Conservation (phyloP, 1,140 invertebrate genomes). For the Halesus radiatus region DNA sequence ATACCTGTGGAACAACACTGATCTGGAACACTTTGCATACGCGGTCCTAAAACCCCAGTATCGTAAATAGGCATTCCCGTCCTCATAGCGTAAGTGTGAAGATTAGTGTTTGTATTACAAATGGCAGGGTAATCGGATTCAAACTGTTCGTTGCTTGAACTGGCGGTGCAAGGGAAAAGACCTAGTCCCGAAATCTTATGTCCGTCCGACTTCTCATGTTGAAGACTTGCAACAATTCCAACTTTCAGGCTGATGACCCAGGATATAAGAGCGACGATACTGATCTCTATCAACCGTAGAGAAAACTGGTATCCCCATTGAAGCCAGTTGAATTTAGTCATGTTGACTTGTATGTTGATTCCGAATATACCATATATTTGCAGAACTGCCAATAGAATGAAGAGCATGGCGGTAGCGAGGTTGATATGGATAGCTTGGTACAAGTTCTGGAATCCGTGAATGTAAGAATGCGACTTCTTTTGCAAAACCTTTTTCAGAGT, state of each 20-base stretch:
- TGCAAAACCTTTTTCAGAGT: slow-evolving; percentile 76
- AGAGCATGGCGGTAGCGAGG: slow-evolving; percentile 85
- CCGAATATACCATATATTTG: slow-evolving; percentile 88
- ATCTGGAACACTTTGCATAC: slow-evolving; percentile 65
- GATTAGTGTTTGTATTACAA: slow-evolving; percentile 87
- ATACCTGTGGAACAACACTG: slow-evolving; percentile 63
- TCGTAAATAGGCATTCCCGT: slow-evolving; percentile 85
- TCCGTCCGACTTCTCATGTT: slow-evolving; percentile 73
- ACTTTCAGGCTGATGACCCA: slow-evolving; percentile 84
- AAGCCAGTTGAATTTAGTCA: slow-evolving; percentile 79
- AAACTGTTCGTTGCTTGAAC: slow-evolving; percentile 83
- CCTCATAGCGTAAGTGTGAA: slow-evolving; percentile 84
- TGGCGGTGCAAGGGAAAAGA: slow-evolving; percentile 82
- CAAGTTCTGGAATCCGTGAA: slow-evolving; percentile 77
- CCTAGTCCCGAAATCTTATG: slow-evolving; percentile 79
- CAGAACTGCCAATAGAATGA: slow-evolving; percentile 83
- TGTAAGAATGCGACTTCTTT: slow-evolving; percentile 78
- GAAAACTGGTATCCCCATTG: slow-evolving; percentile 92
- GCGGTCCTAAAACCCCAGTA: slow-evolving; percentile 69
- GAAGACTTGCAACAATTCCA: slow-evolving; percentile 66
- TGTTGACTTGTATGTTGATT: slow-evolving; percentile 71
- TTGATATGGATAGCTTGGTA: slow-evolving; percentile 89
- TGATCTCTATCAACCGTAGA: slow-evolving; percentile 85
- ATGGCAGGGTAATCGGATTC: slow-evolving; percentile 86
- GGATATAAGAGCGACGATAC: slow-evolving; percentile 84